phyloP scores from a whole-genome alignment of 2,888 invertebrate genomes.

The Tetranychus truncatus region DNA sequence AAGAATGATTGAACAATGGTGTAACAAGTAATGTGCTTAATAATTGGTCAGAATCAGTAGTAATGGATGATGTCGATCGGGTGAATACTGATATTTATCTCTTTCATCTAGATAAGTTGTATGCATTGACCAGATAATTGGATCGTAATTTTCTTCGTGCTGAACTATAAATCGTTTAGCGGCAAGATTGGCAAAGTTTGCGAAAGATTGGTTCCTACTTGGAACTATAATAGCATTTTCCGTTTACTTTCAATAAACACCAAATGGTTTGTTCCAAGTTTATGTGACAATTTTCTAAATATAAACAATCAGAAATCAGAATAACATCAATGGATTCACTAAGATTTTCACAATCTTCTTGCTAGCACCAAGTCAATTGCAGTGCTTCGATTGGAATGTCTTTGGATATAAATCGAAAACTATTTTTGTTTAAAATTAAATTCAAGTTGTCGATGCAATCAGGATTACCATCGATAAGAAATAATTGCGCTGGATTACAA shows the following conservation, averaged over 20 bases:
- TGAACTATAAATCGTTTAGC: conserved; percentile 34
- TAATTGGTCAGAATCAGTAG: background rate
- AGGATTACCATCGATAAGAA: conserved; percentile 59
- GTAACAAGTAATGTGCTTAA: background rate
- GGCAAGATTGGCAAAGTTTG: conserved; percentile 47
- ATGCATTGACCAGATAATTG: conserved; percentile 48
- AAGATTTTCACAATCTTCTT: conserved; percentile 28
- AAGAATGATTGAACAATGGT: background rate
- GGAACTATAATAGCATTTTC: conserved; percentile 56
- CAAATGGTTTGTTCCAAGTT: conserved; percentile 49
- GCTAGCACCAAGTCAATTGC: conserved; percentile 31
- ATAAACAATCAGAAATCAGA: conserved; percentile 58
- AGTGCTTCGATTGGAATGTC: conserved; percentile 24
- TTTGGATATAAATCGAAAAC: conserved; percentile 6
- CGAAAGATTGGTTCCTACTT: conserved; percentile 49
- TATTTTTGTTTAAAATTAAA: conserved; percentile 18
- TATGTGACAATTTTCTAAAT: conserved; percentile 52
- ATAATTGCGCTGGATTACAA: conserved; percentile 44
- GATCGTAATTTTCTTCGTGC: conserved; percentile 45
- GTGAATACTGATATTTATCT: background rate
- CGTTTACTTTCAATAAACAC: conserved; percentile 42
- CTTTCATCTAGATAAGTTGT: conserved; percentile 11
- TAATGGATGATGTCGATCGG: background rate
- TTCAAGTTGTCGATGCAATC: conserved; percentile 46
- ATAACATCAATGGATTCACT: conserved; percentile 47